Base-by-base conservation (phyloP, 2,113 vertebrate species). In the Theristicus caerulescens region DNA sequence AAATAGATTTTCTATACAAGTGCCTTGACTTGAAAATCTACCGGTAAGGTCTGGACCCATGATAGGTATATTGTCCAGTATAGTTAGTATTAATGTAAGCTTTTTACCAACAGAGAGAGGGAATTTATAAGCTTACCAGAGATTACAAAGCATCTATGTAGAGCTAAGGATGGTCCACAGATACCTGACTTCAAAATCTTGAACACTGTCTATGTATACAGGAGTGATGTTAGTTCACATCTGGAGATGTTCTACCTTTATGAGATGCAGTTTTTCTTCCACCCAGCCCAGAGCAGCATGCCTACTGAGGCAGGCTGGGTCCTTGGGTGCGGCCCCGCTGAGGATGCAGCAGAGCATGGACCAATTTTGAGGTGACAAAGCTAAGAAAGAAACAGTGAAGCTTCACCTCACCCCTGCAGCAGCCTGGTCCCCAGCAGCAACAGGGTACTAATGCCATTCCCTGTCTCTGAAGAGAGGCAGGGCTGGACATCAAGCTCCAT, bases 1-100 rank as follows among this genome's bases (percentile, higher is more conserved):
- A 64, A 92, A 94, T 52, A 91, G 40, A 91, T 91, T 82, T 96
- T 62, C 70, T 69, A 32, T 54, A 80, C 36, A 87, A 86, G 77
- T 34, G 32, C 65, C 84, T 82, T 58, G 64, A 74, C 58, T 65
- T 46, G 29, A 90, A 94, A 94, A 66, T 69, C 36, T 80, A 85
- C 82, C 0, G 9, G 64, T 78, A 57, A 95, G 83, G 29, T 59
- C 66, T 82, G 47, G 46, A 36, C 24, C 44, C 52, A 19, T 12
- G 51, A 77, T 10, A 85, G 72, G 29, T 87, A 47, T 59, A 76
- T 1, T 7, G 64, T 40, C 24, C 29, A 49, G 29, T 25, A 61
- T 1, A 71, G n/a, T 58, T 51, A 61, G 27, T 19, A 64, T 74
- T 87, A 80, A 72, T 36, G 47, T 17, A 57, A 80, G 55, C 14